Evolutionary conservation across 2,888 invertebrate species (phyloP), one percentile per base, ranked within the genome.

Genomic region (Parnassius orleans): DNA sequence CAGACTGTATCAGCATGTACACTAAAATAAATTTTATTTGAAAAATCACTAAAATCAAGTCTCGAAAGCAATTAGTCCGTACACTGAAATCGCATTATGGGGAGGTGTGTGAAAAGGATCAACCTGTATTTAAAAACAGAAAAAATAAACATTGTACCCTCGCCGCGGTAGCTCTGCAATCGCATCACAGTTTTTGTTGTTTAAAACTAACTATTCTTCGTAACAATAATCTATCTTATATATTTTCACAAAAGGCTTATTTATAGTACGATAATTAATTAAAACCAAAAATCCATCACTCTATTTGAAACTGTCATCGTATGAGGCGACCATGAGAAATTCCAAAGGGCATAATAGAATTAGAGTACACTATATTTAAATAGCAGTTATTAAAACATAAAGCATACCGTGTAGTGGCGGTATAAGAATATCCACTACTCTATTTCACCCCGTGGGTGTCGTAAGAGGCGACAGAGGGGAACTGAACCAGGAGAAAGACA

Each of bases 41-140:
- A 67, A 71, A 54, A 47, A 53, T 33, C 71, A 73, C 70, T 72
- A 71, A 77, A 75, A 76, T 72, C 75, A 69, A 69, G 73, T 73
- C 73, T 72, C 70, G 70, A 70, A 74, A 73, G 79, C 85, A 86
- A 86, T 86, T 84, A 86, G 83, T 76, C 73, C 72, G 76, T 77
- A 85, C 85, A 84, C 79, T 73, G 84, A 81, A 86, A 84, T 81
- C 77, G 81, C 84, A 84, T 86, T 86, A 83, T 81, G 79, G 72
- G 71, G 71, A 54, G 19, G 41, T 71, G 72, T 63, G 72, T 66
- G 78, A 77, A 81, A 81, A 79, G 75, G 68, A 79, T 74, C 83
- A 76, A 71, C 75, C 79, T 79, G 79, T 81, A 73, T 75, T 75
- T 72, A 12, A 47, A 73, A 74, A 69, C 58, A 68, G 72, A 69